Base-by-base conservation (phyloP, 1,140 invertebrate species). In the Alviniconcha marisindica region DNA sequence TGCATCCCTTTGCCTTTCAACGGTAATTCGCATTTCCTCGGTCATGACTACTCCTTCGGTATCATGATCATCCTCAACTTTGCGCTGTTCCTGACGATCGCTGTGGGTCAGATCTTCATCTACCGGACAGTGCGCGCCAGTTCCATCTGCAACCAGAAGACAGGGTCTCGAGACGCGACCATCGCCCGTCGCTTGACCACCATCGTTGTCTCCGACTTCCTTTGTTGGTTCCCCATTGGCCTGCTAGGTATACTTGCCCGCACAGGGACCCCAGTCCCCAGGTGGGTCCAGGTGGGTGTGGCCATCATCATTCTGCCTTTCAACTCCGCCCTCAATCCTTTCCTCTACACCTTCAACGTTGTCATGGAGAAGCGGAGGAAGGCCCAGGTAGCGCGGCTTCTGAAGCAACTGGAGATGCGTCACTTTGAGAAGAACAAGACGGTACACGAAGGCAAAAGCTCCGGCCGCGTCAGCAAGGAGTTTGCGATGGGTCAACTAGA, bases 241-340 rank as follows among this genome's bases (percentile, higher is more conserved):
- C 48, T 83, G 0, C 42, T 79, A 28, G 82, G 82, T 2, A n/a
- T 89, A 31, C 51, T 83, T 40, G 83, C 88, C 42, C 38, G 80
- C 33, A 69, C 24, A 28, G 88, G 84, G 1, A 21, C 54, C 44
- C 31, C 51, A 5, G 83, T 89, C n/a, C 74, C 83, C 24, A 80
- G 85, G 7, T 85, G 85, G 36, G 83, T 87, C 15, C 84, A 89
- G 54, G 85, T 86, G 1, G 87, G 80, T 80, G 69, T 82, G 0
- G 85, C 85, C 3, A 85, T 89, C 4, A 86, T 89, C 60, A 78
- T 87, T 33, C 60, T 87, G 24, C 86, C 88, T 1, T 71, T 85
- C 3, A 89, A 89, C 48, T 85, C 86, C 1, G 87, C 88, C 21
- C 44, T 89, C 24, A 89, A 89, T 31, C 88, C 88, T 0, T 84